Conservation (phyloP, 1,140 invertebrate genomes). For the Tetraneura akinire region DNA sequence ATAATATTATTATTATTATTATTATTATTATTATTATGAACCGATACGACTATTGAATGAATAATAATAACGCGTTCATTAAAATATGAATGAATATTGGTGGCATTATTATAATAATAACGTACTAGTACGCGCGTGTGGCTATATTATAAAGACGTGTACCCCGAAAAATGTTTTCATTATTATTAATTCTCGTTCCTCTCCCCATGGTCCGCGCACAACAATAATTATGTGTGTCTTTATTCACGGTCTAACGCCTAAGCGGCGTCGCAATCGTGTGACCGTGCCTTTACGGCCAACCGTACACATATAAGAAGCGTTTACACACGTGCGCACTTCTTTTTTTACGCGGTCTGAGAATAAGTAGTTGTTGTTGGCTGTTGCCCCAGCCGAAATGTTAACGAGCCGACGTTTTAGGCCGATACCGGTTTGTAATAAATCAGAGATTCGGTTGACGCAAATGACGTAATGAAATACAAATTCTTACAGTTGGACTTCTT, state of each 20-base stretch:
- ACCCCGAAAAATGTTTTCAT: constrained; percentile 20
- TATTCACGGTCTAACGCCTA: constrained; percentile 20
- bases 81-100: constrained; percentile 46
- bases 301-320: constrained; percentile 18
- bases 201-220: neutral
- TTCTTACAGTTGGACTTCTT: too few species aligned
- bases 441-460: constrained; percentile 7
- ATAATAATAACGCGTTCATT: constrained; percentile 42
- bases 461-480: constrained; percentile 1
- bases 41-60: constrained; percentile 21
- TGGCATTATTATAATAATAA: constrained; percentile 24
- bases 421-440: constrained; percentile 43
- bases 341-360: too few species aligned
- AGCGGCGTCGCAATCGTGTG: constrained; percentile 1
- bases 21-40: too few species aligned
- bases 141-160: constrained; percentile 17
- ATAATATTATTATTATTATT: too few species aligned
- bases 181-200: neutral
- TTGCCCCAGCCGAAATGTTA: neutral
- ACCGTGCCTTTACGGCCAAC: constrained; percentile 11
- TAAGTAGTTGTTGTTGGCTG: too few species aligned
- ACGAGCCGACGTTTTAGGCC: constrained; percentile 22
- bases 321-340: constrained; percentile 8
- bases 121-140: neutral
- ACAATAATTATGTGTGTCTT: constrained; percentile 15